Percentiles rank a stretch among this genome's conserved stretches.
Conservation (phyloP, 1,140 invertebrate genomes). For the Heliothis subflexa region DNA sequence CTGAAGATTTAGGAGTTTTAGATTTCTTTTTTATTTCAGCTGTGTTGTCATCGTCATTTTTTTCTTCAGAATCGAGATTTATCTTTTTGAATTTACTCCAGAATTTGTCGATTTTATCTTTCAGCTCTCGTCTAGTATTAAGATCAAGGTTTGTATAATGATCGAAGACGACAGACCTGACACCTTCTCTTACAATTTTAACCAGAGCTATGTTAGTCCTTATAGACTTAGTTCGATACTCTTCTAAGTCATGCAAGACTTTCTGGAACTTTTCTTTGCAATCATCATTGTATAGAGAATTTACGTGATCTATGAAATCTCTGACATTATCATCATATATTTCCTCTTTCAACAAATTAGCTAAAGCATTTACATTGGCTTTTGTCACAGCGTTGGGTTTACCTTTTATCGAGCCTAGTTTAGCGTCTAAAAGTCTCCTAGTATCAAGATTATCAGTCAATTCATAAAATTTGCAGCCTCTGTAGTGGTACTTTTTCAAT, state of each 20-base stretch:
- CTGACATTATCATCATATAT: constrained; percentile 31
- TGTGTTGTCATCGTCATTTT: too few relatives aligned
- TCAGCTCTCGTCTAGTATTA: constrained; percentile 44
- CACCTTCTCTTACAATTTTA: constrained; percentile 44
- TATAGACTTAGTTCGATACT: constrained; percentile 20
- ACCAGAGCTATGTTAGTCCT: constrained; percentile 41
- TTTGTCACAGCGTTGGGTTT: constrained; percentile 41
- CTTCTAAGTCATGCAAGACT: constrained; percentile 49
- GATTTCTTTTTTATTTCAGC: background rate
- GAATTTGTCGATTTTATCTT: constrained; percentile 41
- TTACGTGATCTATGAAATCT: constrained; percentile 52
- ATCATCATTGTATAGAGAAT: constrained; percentile 59
- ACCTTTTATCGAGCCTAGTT: constrained; percentile 49
- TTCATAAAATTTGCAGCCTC: constrained; percentile 55
- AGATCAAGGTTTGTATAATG: constrained; percentile 51
- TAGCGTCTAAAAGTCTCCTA: constrained; percentile 49
- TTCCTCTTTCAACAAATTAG: constrained; percentile 27
- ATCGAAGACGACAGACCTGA: constrained; percentile 53
- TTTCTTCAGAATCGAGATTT: too few relatives aligned
- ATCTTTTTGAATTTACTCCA: constrained; percentile 34
- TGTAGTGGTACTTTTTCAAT: constrained; percentile 54
- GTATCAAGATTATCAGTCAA: constrained; percentile 48
- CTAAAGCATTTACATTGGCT: constrained; percentile 42
- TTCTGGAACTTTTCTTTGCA: constrained; percentile 50
- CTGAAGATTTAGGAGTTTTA: background rate